phyloP scores from a whole-genome alignment of 2,113 vertebrate genomes.

The Neomonachus schauinslandi region DNA sequence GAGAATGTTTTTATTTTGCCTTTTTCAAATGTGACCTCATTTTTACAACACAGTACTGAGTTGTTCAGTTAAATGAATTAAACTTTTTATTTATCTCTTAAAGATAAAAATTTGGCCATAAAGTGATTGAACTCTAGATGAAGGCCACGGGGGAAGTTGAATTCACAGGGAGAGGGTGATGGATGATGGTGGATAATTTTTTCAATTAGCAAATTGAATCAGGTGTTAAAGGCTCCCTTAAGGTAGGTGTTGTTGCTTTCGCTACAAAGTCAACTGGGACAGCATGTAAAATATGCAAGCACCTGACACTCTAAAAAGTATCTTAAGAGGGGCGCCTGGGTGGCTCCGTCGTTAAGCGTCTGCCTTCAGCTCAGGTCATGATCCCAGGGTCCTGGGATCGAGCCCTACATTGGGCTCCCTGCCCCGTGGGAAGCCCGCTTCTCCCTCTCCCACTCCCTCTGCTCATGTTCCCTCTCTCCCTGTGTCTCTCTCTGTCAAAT shows the following conservation, averaged over 20 bases:
- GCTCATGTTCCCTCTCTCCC: too few species aligned
- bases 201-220: background rate
- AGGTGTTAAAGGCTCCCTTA: background rate
- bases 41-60: constrained; percentile 33
- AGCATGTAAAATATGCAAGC: background rate
- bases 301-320: background rate
- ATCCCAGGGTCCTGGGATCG: too few species aligned
- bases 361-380: too few species aligned
- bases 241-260: background rate
- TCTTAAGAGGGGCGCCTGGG: background rate
- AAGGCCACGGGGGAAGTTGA: background rate
- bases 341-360: too few species aligned
- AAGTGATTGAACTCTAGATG: background rate
- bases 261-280: background rate
- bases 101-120: constrained; percentile 24
- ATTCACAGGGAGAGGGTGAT: background rate
- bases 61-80: constrained; percentile 44
- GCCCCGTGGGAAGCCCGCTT: too few species aligned
- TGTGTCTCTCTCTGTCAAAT: too few species aligned
- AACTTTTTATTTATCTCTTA: background rate
- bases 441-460: too few species aligned
- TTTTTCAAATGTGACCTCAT: background rate
- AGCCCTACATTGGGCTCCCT: too few species aligned
- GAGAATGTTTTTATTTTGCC: constrained; percentile 29
- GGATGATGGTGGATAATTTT: constrained; percentile 7